These are phyloP conservation scores for Blennius ocellaris DNA, from an alignment of 2,113 vertebrate genomes.

Conservation along the genomic window DNA sequence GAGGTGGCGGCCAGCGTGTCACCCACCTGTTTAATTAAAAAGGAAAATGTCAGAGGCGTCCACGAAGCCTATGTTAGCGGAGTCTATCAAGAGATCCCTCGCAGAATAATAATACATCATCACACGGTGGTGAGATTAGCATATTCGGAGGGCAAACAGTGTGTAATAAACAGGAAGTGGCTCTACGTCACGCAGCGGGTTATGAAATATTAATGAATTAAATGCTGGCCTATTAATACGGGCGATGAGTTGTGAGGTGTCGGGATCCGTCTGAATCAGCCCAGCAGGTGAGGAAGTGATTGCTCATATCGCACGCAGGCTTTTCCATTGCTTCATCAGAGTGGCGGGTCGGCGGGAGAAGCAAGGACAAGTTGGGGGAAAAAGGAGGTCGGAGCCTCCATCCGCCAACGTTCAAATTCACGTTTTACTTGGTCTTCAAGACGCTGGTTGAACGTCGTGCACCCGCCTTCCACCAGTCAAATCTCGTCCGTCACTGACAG, in stretches of 20 bases:
- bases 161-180: neutral
- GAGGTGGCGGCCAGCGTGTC: neutral
- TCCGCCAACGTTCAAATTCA: too few relatives aligned
- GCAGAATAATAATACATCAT: neutral
- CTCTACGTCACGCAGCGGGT: too few relatives aligned
- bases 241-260: neutral
- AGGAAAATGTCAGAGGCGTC: neutral
- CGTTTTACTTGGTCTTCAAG: too few relatives aligned
- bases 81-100: neutral
- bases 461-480: too few relatives aligned
- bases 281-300: neutral
- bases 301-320: neutral
- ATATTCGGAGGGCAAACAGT: neutral
- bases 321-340: neutral
- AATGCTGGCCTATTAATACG: neutral
- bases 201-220: too few relatives aligned
- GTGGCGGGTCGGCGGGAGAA: neutral
- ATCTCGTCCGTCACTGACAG: too few relatives aligned
- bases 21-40: constrained; percentile 12
- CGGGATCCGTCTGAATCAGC: neutral
- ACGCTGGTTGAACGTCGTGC: too few relatives aligned
- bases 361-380: neutral
- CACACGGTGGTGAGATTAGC: neutral
- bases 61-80: neutral
- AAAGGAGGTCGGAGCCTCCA: neutral